These are phyloP conservation scores for Cygnus buccinator DNA, from an alignment of 2,113 vertebrate species.

Conservation along the genomic window DNA sequence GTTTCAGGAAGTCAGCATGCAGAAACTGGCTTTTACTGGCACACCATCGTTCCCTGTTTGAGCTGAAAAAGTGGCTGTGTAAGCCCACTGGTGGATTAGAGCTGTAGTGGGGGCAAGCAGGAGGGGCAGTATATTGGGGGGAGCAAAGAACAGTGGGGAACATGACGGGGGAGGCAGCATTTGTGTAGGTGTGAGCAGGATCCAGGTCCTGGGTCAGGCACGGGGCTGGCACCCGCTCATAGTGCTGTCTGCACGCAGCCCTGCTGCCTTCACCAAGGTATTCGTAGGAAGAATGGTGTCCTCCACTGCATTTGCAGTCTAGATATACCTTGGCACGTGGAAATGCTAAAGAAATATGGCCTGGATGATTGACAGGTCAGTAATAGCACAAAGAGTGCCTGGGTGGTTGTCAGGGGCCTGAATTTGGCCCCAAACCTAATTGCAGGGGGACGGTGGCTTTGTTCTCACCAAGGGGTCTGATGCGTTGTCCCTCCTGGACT, in stretches of 20 bases:
- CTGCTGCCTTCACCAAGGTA: not conserved
- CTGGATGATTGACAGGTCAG: accelerated
- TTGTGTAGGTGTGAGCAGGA: not conserved
- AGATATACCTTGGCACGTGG: not conserved
- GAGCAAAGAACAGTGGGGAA: not conserved
- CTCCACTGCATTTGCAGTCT: not conserved
- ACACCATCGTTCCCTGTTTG: not conserved
- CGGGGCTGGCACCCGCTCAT: no score
- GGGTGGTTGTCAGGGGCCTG: not conserved
- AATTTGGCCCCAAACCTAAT: no score
- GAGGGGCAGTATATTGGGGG: accelerated
- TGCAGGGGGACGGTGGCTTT: not conserved
- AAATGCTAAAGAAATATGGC: not conserved
- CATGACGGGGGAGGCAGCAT: not conserved
- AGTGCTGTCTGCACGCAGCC: not conserved
- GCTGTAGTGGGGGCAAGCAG: not conserved
- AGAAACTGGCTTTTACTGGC: not conserved
- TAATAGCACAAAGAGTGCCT: not conserved
- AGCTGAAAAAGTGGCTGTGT: not conserved
- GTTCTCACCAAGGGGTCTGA: not conserved
- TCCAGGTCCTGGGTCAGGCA: not conserved
- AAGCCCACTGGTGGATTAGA: not conserved
- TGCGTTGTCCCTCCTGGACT: not conserved
- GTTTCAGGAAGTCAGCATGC: not conserved
- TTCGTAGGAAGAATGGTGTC: not conserved